A percentile compares a stretch with the other conserved stretches of the same genome.
These are phyloP conservation scores for Phataginus tetradactyla DNA, from an alignment of 2,797 vertebrate species.

Conservation along the genomic window DNA sequence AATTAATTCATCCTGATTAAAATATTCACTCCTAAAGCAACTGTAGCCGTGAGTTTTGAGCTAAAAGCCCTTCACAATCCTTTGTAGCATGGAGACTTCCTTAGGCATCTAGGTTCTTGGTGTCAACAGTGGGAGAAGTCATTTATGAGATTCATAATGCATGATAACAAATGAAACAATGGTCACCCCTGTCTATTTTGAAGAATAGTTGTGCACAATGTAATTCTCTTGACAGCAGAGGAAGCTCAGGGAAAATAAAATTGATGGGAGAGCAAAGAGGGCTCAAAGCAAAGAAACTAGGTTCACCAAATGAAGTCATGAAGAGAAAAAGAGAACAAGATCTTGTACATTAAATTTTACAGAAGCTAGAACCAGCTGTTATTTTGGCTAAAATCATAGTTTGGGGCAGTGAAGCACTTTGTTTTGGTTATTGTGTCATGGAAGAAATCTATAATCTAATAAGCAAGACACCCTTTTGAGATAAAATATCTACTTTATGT, in stretches of 20 bases:
- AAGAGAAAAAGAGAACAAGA: neutral
- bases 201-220: neutral
- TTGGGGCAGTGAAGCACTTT: neutral
- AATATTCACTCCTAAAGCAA: neutral
- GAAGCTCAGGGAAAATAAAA: constrained; percentile 6
- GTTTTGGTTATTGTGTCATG: neutral
- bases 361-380: neutral
- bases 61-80: neutral
- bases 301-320: neutral
- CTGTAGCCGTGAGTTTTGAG: neutral
- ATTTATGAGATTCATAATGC: neutral
- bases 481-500: neutral
- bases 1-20: neutral
- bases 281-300: neutral
- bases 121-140: neutral
- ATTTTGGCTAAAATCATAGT: neutral
- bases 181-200: neutral
- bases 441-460: neutral
- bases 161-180: neutral
- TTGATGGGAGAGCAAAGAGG: neutral
- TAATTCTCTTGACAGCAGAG: neutral
- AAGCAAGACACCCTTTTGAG: neutral
- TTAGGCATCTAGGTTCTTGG: neutral
- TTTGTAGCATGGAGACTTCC: neutral
- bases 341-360: neutral